Conservation (phyloP, 2,113 vertebrate species). For the Calidris pygmaea region DNA sequence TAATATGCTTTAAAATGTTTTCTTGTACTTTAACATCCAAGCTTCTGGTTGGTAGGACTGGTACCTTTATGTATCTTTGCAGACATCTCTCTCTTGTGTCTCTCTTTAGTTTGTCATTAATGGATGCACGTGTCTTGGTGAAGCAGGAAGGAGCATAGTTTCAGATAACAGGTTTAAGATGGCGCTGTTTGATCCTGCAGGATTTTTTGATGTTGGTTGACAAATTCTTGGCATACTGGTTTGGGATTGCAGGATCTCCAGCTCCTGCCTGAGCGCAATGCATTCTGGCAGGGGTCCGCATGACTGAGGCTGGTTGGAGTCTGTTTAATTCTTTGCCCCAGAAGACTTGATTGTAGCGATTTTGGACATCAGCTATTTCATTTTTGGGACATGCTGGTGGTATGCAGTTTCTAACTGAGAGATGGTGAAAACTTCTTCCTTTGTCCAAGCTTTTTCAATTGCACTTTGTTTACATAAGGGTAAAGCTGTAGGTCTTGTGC, state of each 20-base stretch:
- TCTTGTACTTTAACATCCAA: background rate
- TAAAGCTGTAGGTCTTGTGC: background rate
- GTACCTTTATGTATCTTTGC: background rate
- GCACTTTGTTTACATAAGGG: background rate
- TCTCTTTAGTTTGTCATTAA: background rate
- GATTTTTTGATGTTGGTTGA: background rate
- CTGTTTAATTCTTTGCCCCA: background rate
- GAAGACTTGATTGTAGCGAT: background rate
- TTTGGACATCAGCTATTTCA: background rate
- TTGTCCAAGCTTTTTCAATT: background rate
- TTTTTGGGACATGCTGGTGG: background rate
- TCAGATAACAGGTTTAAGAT: background rate
- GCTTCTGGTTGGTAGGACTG: background rate
- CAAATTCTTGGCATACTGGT: background rate
- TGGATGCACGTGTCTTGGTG: rapidly evolving
- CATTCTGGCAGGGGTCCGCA: rapidly evolving
- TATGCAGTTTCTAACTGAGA: background rate
- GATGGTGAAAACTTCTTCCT: background rate
- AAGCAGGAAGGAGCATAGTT: background rate
- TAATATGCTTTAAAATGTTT: background rate
- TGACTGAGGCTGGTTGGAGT: background rate
- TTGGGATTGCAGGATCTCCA: background rate
- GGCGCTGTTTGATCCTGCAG: rapidly evolving
- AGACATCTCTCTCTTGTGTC: background rate
- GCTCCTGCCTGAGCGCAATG: rapidly evolving